Evolutionary conservation across 2,113 vertebrate species (phyloP).

Genomic region (Chinchilla lanigera): DNA sequence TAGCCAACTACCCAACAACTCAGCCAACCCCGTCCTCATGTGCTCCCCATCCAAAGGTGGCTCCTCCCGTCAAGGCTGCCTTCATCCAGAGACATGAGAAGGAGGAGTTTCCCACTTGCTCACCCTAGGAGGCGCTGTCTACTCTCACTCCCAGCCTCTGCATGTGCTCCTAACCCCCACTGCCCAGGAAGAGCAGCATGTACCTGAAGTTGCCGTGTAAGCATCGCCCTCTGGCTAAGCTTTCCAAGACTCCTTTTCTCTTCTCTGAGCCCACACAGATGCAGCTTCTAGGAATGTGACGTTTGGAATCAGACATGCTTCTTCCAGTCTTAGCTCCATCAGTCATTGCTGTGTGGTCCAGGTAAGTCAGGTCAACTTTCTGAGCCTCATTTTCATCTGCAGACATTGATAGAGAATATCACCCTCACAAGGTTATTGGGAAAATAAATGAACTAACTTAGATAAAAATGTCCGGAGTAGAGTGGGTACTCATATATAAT

Average conservation of each 20-base stretch:
- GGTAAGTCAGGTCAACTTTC: not conserved
- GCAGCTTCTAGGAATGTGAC: not conserved
- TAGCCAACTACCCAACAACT: no score
- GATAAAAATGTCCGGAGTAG: not conserved
- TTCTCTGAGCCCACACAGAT: not conserved
- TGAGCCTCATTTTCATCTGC: not conserved
- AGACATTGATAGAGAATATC: not conserved
- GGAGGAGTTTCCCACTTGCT: rapidly evolving
- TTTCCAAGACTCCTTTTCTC: not conserved
- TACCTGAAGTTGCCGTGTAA: not conserved
- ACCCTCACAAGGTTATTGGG: not conserved
- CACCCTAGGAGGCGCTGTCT: rapidly evolving
- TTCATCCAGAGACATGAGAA: not conserved
- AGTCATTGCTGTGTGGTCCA: rapidly evolving
- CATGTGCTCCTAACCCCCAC: not conserved
- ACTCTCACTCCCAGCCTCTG: not conserved
- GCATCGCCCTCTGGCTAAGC: not conserved
- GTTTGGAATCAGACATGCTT: not conserved
- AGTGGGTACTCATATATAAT: rapidly evolving
- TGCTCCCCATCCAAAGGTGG: no score
- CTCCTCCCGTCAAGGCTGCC: rapidly evolving
- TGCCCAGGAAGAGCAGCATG: not conserved
- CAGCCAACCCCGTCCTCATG: not conserved
- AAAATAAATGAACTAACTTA: not conserved
- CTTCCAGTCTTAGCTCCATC: not conserved